Base-by-base conservation (phyloP, 1,140 invertebrate species). In the Drosophila gunungcola region DNA sequence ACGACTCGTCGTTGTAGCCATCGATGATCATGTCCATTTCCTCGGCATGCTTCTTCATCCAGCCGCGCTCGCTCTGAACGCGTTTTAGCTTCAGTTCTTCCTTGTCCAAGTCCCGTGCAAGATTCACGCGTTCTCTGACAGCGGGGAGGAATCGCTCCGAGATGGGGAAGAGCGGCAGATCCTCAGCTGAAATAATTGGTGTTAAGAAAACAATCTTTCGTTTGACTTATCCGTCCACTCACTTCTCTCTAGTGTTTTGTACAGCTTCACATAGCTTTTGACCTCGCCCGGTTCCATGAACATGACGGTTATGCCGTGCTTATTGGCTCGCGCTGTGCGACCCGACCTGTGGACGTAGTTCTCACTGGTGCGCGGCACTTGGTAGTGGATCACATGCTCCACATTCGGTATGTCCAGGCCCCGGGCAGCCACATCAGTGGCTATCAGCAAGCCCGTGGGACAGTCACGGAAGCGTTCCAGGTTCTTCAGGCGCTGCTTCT, bases 311-410 rank as follows among this genome's bases (percentile, higher is more conserved):
- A 99, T 94, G 9, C 99, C 99, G 92, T 97, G 95, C 69, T 96
- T 96, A 55, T 94, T 94, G 9, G 97, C 98, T 63, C 99, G 93
- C 0, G 98, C 99, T 7, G 99, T 99, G 64, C 99, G 94, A 0
- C 99, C 99, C 93, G 98, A 99, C 55, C 99, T 94, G 93, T 99
- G 99, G 1, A 99, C 95, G 92, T 99, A 99, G 92, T 96, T 96
- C 94, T 99, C 98, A 34, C 97, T 96, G 13, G 98, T 99, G 83
- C 96, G 94, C 0, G 99, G 98, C 6, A 92, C 91, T 93, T 99
- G 98, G 93, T 99, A 99, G 93, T 99, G 99, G 80, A 99, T 95
- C 3, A 99, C 98, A 92, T 99, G 97, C 76, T 99, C 95, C 3
- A 99, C 96, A 88, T 96, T 95, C 4, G 97, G 97, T 91, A 99